These are phyloP conservation scores for Ictalurus punctatus DNA, from an alignment of 2,113 vertebrate species.

Conservation along the genomic window DNA sequence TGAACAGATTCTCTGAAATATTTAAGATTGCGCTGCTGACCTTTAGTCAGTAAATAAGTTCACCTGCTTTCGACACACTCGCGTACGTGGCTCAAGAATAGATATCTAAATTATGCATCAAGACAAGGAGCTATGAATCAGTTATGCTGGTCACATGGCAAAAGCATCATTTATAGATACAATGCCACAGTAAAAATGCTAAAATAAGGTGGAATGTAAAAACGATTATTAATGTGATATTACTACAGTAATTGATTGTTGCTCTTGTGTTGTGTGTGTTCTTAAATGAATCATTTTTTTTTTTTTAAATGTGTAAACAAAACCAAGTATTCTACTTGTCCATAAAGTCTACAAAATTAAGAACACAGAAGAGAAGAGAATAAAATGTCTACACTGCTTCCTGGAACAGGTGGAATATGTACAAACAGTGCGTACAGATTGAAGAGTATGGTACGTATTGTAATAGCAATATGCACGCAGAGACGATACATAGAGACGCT, in stretches of 20 bases:
- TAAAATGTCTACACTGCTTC: not conserved
- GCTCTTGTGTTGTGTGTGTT: not conserved
- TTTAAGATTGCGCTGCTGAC: slow-evolving; percentile 6
- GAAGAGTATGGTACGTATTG: not conserved
- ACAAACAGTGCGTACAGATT: not conserved
- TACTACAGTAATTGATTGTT: not conserved
- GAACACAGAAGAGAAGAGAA: not conserved
- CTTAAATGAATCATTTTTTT: no score
- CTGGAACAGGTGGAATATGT: not conserved
- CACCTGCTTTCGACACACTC: slow-evolving; percentile 10
- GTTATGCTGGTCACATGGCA: not conserved
- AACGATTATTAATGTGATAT: not conserved
- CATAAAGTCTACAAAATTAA: not conserved
- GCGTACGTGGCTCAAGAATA: not conserved
- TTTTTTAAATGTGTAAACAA: not conserved
- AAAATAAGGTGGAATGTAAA: not conserved
- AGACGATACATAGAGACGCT: not conserved
- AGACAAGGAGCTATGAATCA: not conserved
- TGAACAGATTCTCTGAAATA: slow-evolving; percentile 1
- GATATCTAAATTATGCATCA: not conserved
- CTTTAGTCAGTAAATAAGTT: not conserved
- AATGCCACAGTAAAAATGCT: not conserved
- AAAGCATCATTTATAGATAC: not conserved
- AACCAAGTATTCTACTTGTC: no score
- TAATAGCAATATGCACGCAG: not conserved